These are phyloP conservation scores for Disparrhopalites patrizii DNA, from an alignment of 2,888 invertebrate genomes.

Conservation along the genomic window DNA sequence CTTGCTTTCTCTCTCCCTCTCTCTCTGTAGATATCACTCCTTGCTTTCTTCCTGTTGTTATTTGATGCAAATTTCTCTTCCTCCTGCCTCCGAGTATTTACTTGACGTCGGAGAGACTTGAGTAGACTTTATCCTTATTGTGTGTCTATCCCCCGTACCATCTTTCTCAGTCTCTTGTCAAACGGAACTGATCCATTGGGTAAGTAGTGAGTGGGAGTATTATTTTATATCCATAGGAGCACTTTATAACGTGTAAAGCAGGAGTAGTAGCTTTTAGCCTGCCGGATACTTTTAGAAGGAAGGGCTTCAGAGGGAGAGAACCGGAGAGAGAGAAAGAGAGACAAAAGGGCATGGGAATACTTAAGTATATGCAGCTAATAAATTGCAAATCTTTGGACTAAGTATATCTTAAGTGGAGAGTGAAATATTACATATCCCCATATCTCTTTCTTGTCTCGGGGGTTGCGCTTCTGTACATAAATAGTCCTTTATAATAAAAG, in stretches of 20 bases:
- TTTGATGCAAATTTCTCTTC: constrained; percentile 10
- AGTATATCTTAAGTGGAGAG: not conserved
- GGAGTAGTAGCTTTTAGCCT: too few species aligned
- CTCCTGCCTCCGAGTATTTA: not conserved
- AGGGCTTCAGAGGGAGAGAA: not conserved
- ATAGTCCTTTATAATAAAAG: too few species aligned
- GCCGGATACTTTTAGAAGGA: too few species aligned
- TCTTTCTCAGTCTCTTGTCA: not conserved
- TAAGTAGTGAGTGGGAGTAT: not conserved
- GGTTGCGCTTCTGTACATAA: too few species aligned
- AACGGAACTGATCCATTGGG: not conserved
- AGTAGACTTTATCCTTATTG: not conserved
- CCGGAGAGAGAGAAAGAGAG: not conserved
- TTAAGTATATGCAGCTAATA: not conserved
- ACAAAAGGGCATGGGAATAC: too few species aligned
- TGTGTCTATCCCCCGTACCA: constrained; percentile 8
- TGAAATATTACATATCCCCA: too few species aligned
- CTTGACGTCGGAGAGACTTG: not conserved
- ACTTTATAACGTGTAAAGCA: too few species aligned
- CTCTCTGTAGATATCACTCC: not conserved
- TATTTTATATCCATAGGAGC: not conserved
- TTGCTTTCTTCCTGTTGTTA: constrained; percentile 4
- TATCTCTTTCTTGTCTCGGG: too few species aligned
- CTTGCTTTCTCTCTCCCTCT: too few species aligned
- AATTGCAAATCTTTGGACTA: constrained; percentile 1